A percentile compares a stretch with the other conserved stretches of the same genome.
phyloP scores from a whole-genome alignment of 2,113 vertebrate species.

The Dipodomys spectabilis region DNA sequence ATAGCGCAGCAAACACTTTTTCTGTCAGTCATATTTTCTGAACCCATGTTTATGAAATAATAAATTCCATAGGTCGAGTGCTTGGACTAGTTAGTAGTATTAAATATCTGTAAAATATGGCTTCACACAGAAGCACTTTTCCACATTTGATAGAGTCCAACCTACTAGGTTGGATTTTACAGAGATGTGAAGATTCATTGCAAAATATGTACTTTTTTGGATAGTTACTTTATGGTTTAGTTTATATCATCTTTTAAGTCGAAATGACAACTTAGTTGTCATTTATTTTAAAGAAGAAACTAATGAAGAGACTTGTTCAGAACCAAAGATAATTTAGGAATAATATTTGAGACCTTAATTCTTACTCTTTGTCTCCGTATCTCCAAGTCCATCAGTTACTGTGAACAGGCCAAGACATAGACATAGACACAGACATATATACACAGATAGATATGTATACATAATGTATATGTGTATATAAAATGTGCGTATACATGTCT shows the following conservation, averaged over 20 bases:
- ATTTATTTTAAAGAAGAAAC: neutral
- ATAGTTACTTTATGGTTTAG: neutral
- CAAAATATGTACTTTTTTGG: neutral
- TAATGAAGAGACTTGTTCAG: neutral
- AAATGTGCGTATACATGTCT: no score
- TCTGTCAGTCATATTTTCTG: neutral
- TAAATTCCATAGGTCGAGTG: no score
- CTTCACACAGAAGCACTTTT: neutral
- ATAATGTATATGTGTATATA: no score
- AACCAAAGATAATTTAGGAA: neutral
- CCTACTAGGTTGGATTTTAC: neutral
- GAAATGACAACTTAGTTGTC: neutral
- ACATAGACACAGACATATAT: no score
- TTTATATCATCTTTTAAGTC: conserved; percentile 9
- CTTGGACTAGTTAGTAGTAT: neutral
- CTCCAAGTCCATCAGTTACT: neutral
- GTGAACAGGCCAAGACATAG: no score
- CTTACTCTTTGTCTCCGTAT: neutral
- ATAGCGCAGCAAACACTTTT: neutral
- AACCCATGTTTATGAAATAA: neutral
- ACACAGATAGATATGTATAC: no score
- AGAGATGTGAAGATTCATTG: neutral
- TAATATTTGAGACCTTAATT: neutral
- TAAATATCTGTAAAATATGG: neutral
- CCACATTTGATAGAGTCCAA: neutral